A percentile compares a stretch with the other conserved stretches of the same genome.
phyloP scores from a whole-genome alignment of 2,797 vertebrate species.

The Brachymystax lenok region DNA sequence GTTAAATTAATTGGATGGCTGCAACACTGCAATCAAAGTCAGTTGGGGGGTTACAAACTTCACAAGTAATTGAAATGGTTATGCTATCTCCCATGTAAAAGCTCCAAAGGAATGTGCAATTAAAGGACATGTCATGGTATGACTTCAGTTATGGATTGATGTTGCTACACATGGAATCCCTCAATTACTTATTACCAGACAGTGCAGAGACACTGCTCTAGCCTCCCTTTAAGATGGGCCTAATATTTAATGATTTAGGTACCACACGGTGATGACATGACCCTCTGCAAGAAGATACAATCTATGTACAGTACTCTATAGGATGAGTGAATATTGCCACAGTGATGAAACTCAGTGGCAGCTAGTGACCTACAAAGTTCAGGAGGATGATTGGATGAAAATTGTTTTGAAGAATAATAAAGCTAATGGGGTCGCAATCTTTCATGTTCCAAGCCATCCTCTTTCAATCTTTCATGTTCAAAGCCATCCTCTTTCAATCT shows the following conservation, averaged over 20 bases:
- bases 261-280: constrained; percentile 31
- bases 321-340: background rate
- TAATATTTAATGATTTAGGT: constrained; percentile 38
- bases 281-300: constrained; percentile 27
- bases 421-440: background rate
- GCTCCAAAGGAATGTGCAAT: constrained; percentile 14
- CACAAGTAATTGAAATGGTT: constrained; percentile 7
- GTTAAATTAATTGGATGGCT: background rate
- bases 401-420: background rate
- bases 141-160: constrained; percentile 15
- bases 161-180: constrained; percentile 24
- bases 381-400: background rate
- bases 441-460: too few relatives aligned
- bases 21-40: background rate
- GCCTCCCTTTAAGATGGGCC: constrained; percentile 17
- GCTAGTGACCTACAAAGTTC: background rate
- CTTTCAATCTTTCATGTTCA: too few relatives aligned
- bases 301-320: background rate
- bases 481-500: too few relatives aligned
- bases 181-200: constrained; percentile 37
- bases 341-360: background rate
- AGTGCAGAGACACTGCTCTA: constrained; percentile 27
- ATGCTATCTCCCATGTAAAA: constrained; percentile 7
- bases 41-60: background rate
- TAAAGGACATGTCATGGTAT: constrained; percentile 36